phyloP scores from a whole-genome alignment of 2,888 invertebrate genomes.

The Hyalella azteca region DNA sequence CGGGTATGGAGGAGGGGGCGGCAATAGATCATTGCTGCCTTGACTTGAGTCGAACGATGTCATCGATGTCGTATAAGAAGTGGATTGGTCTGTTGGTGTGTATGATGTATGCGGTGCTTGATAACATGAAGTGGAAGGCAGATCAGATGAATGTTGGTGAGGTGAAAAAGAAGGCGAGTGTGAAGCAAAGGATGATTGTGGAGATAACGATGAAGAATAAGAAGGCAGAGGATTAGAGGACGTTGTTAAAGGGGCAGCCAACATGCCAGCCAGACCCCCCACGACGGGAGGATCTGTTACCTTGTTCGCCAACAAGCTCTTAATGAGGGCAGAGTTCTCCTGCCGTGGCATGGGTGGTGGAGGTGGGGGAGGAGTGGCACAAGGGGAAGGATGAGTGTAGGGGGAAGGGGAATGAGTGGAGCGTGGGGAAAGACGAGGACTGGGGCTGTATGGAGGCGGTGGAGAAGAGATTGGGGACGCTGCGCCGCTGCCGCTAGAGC shows the following conservation, averaged over 20 bases:
- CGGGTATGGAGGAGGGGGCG: constrained; percentile 17
- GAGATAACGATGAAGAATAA: background rate
- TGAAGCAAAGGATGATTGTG: background rate
- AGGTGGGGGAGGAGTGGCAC: constrained; percentile 26
- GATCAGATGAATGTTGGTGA: background rate
- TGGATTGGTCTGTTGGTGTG: background rate
- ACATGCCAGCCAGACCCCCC: constrained; percentile 34
- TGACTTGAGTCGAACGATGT: background rate
- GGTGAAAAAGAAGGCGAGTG: background rate
- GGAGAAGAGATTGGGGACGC: constrained; percentile 30
- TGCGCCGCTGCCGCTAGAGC: constrained; percentile 18
- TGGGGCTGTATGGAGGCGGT: constrained; percentile 32
- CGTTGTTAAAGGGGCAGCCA: constrained; percentile 15
- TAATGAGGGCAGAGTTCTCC: constrained; percentile 74
- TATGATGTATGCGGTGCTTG: background rate
- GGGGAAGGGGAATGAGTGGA: constrained; percentile 16
- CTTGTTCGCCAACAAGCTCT: constrained; percentile 92
- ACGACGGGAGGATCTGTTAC: constrained; percentile 67
- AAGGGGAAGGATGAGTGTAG: background rate
- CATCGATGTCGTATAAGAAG: background rate
- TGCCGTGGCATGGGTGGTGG: constrained; percentile 40
- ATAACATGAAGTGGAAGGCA: too few species aligned
- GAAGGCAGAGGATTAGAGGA: background rate
- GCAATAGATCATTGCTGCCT: too few species aligned
- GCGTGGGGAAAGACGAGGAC: constrained; percentile 17